phyloP scores from a whole-genome alignment of 2,888 invertebrate genomes.

The Hyposoter dolosus region DNA sequence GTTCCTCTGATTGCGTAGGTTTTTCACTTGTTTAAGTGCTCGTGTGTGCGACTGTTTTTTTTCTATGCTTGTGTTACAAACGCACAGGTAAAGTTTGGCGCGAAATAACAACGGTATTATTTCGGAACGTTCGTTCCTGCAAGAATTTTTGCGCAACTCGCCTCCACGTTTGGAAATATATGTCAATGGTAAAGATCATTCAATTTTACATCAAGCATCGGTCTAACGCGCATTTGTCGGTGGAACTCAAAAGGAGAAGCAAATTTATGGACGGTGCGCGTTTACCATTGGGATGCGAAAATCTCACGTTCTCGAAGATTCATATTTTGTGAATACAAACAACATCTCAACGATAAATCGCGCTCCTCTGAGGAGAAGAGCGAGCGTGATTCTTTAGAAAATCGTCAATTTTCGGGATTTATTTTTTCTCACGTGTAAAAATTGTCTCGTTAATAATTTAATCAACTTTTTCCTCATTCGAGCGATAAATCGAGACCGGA shows the following conservation, averaged over 20 bases:
- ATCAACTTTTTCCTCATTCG: not conserved
- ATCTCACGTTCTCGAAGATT: too few species aligned
- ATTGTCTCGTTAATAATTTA: too few species aligned
- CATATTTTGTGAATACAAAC: too few species aligned
- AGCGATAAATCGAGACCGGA: not conserved
- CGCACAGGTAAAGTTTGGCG: not conserved
- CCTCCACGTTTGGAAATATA: not conserved
- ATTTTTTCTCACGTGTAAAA: too few species aligned
- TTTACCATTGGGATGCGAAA: not conserved
- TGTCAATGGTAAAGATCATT: not conserved
- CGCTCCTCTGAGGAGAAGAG: too few species aligned
- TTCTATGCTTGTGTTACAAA: not conserved
- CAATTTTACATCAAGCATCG: not conserved
- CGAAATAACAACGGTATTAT: not conserved
- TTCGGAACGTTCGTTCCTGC: not conserved
- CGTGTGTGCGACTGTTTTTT: too few species aligned
- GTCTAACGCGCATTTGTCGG: not conserved
- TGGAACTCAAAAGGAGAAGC: not conserved
- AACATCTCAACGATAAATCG: too few species aligned
- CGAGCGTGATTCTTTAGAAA: too few species aligned
- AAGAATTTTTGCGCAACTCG: not conserved
- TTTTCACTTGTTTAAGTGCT: too few species aligned
- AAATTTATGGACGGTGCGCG: not conserved
- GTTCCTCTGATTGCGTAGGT: slow-evolving; percentile 4
- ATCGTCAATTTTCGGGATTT: too few species aligned